These are phyloP conservation scores for Drosophila pseudotakahashii DNA, from an alignment of 2,888 invertebrate genomes.

Conservation along the genomic window DNA sequence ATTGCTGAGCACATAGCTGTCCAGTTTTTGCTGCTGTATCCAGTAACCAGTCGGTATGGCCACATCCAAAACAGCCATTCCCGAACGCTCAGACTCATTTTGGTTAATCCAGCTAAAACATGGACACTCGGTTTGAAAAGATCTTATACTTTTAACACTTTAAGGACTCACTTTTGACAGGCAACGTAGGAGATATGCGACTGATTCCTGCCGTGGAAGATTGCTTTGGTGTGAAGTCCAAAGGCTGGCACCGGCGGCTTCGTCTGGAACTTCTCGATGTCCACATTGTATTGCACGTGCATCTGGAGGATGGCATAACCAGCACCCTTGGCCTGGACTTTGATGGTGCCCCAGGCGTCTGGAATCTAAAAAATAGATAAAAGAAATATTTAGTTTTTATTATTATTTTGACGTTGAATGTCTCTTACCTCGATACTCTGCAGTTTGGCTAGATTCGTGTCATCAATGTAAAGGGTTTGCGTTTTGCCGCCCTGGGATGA, in stretches of 20 bases:
- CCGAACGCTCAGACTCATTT: conserved; percentile 92
- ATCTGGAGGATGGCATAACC: conserved; percentile 98
- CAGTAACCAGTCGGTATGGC: conserved; percentile 96
- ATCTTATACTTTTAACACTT: neutral
- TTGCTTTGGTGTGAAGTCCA: conserved; percentile 89
- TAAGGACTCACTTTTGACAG: conserved; percentile 91
- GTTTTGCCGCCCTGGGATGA: conserved; percentile 90
- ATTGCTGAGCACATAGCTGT: conserved; percentile 92
- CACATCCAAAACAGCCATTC: conserved; percentile 94
- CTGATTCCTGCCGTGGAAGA: conserved; percentile 95
- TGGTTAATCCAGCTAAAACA: conserved; percentile 89
- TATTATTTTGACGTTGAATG: too few relatives aligned
- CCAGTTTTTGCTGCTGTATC: conserved; percentile 94
- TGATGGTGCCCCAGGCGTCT: conserved; percentile 96
- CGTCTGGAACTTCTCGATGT: conserved; percentile 92
- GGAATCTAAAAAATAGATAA: conserved; percentile 87
- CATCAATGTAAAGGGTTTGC: conserved; percentile 88
- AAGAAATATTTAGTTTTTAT: too few relatives aligned
- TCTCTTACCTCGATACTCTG: conserved; percentile 89
- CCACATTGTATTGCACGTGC: conserved; percentile 96
- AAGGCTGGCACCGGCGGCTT: conserved; percentile 93
- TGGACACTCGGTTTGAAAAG: too few relatives aligned
- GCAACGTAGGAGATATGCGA: conserved; percentile 94
- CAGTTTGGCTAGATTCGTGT: conserved; percentile 91
- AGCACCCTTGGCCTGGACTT: conserved; percentile 95